Conservation (phyloP, 1,140 invertebrate genomes). For the Pseudachorutes palmiensis region DNA sequence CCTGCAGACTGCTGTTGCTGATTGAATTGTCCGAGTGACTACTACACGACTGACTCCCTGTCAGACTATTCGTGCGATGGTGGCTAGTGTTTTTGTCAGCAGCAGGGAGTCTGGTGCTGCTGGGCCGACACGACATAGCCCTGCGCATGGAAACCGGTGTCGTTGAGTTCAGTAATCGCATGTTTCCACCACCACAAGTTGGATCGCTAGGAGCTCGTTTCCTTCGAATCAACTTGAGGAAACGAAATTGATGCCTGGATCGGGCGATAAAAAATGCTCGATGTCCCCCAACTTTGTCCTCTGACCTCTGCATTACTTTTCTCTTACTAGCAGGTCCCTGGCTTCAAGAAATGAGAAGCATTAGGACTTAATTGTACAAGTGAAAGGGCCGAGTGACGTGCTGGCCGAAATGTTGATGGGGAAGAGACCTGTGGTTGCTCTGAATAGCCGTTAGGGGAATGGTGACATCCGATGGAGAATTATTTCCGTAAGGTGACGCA, state of each 20-base stretch:
- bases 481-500: neutral
- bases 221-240: neutral
- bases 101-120: neutral
- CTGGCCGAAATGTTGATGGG: neutral
- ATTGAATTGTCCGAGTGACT: slow-evolving; percentile 43
- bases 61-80: neutral
- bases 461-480: neutral
- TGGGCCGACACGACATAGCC: neutral
- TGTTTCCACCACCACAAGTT: neutral
- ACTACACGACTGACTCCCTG: neutral
- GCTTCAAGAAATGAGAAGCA: slow-evolving; percentile 7
- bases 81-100: neutral
- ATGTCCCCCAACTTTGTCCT: neutral
- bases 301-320: neutral
- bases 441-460: neutral
- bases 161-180: neutral
- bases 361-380: neutral
- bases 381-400: no score
- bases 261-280: neutral
- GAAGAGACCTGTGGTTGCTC: neutral
- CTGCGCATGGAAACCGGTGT: neutral
- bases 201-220: neutral
- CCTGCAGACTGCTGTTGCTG: slow-evolving; percentile 62
- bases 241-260: neutral
- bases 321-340: neutral